A percentile compares a stretch with the other conserved stretches of the same genome.
phyloP scores from a whole-genome alignment of 2,113 vertebrate genomes.

The Narcine bancroftii region DNA sequence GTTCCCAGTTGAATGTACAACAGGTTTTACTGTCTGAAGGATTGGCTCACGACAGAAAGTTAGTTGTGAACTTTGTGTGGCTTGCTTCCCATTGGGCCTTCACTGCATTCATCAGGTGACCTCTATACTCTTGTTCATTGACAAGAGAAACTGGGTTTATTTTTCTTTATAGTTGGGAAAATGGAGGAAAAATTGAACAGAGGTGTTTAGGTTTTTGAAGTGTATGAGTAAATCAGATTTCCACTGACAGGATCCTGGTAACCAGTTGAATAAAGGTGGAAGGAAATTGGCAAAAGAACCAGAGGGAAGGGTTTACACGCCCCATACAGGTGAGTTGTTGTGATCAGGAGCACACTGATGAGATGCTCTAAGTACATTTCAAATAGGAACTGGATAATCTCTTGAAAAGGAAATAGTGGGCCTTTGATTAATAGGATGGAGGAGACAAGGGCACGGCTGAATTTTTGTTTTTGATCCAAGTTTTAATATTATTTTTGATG shows the following conservation, averaged over 20 bases:
- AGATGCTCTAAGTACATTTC: neutral
- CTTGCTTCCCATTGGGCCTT: no score
- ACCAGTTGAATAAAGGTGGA: neutral
- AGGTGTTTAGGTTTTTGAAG: neutral
- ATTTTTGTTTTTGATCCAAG: neutral
- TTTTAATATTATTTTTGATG: neutral
- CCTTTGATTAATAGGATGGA: neutral
- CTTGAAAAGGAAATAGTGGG: neutral
- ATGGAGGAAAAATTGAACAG: neutral
- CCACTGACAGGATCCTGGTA: neutral
- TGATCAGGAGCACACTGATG: neutral
- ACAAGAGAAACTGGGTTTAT: neutral
- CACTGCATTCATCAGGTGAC: no score
- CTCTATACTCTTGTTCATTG: no score
- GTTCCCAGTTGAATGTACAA: neutral
- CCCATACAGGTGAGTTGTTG: no score
- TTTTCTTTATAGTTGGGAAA: neutral
- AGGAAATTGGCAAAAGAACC: conserved; percentile 6
- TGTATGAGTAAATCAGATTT: neutral
- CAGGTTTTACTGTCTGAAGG: neutral
- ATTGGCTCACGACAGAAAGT: neutral
- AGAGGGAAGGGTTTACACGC: neutral
- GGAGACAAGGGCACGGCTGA: neutral
- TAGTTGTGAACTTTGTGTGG: neutral
- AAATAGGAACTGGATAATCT: neutral